Conservation (phyloP, 2,888 invertebrate genomes). For the Pandemis heparana region DNA sequence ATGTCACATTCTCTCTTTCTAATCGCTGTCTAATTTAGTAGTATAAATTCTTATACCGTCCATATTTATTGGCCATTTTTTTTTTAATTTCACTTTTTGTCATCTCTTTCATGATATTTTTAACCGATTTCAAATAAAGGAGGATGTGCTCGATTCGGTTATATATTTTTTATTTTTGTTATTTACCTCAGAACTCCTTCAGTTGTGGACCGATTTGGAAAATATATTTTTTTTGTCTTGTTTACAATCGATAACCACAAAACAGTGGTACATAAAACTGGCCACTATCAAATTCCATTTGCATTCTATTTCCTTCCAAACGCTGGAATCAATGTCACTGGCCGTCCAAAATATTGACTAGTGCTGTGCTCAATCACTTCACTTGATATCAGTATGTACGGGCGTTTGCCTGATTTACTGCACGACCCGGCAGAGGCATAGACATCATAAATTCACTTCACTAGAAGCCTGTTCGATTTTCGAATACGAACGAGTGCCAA, state of each 20-base stretch:
- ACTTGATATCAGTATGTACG: constrained; percentile 59
- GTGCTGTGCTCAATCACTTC: constrained; percentile 38
- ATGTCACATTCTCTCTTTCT: too few species aligned
- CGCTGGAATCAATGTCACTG: constrained; percentile 19
- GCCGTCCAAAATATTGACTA: constrained; percentile 31
- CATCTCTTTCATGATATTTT: too few species aligned
- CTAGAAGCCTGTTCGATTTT: constrained; percentile 64
- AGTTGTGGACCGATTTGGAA: too few species aligned
- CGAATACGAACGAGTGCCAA: constrained; percentile 63
- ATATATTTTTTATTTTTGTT: too few species aligned
- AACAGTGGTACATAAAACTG: background rate
- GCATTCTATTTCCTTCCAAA: constrained; percentile 14
- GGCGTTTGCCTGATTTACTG: constrained; percentile 59
- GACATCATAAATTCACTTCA: constrained; percentile 70
- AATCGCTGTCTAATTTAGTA: too few species aligned
- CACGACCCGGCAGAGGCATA: constrained; percentile 61
- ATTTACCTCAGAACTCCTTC: too few species aligned
- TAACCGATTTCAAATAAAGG: too few species aligned
- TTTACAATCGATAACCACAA: background rate
- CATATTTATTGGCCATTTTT: too few species aligned
- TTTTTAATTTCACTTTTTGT: too few species aligned
- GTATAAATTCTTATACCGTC: too few species aligned
- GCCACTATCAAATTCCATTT: constrained; percentile 1
- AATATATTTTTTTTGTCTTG: background rate
- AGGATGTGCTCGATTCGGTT: too few species aligned